Evolutionary conservation across 2,888 invertebrate genomes (phyloP).

Genomic region (Aelia acuminata): DNA sequence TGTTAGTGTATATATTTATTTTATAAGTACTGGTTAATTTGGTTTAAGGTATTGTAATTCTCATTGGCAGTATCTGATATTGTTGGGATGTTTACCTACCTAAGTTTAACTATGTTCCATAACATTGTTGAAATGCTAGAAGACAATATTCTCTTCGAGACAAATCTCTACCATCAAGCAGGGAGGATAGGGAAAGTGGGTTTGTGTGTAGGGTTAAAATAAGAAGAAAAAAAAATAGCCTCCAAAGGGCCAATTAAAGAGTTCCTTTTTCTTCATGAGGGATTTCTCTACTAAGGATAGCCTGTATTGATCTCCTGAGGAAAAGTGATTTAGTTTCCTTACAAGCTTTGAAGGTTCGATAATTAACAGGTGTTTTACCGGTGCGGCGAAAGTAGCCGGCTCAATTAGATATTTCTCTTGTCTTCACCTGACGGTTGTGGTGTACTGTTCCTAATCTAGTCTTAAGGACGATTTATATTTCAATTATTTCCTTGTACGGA

Average conservation of each 20-base stretch:
- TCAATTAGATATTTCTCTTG: conserved; percentile 13
- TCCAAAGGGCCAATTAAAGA: conserved; percentile 44
- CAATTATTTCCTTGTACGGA: background rate
- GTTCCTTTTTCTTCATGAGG: conserved; percentile 44
- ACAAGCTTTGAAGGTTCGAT: background rate
- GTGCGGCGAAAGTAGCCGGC: conserved; percentile 8
- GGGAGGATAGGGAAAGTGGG: conserved; percentile 31
- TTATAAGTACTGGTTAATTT: no score
- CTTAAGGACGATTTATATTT: background rate
- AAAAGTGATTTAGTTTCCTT: conserved; percentile 51
- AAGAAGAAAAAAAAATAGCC: background rate
- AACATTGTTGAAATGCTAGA: background rate
- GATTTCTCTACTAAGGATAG: background rate
- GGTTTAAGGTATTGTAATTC: no score
- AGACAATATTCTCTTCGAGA: background rate
- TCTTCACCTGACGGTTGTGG: background rate
- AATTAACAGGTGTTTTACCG: conserved; percentile 52
- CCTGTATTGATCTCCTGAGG: background rate
- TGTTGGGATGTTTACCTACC: no score
- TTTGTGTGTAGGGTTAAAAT: conserved; percentile 6
- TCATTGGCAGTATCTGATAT: no score
- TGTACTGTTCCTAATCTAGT: background rate
- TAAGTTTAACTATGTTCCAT: no score
- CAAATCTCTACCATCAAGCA: background rate
- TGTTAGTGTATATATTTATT: no score